Conservation (phyloP, 2,797 vertebrate species). For the Pseudomugil tenellus region DNA sequence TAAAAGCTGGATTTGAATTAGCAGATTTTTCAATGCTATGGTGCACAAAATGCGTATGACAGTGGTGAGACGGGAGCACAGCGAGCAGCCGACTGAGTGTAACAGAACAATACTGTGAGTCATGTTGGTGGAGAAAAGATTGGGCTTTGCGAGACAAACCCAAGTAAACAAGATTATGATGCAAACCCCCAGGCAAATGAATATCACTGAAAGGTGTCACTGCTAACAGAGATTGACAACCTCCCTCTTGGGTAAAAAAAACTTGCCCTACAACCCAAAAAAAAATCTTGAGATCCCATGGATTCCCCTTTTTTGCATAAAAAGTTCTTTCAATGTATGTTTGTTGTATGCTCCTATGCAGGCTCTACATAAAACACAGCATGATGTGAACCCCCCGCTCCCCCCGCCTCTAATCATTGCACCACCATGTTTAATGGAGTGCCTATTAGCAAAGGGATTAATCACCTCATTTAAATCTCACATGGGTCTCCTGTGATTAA, state of each 20-base stretch:
- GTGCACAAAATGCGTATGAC: slow-evolving; percentile 52
- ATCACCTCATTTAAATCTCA: slow-evolving; percentile 70
- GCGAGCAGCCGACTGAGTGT: slow-evolving; percentile 53
- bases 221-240: slow-evolving; percentile 76
- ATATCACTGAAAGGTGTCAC: slow-evolving; percentile 67
- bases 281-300: slow-evolving; percentile 12
- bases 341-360: slow-evolving; percentile 13
- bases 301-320: slow-evolving; percentile 11
- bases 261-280: slow-evolving; percentile 41
- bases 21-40: slow-evolving; percentile 46
- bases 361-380: slow-evolving; percentile 17
- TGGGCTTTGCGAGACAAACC: slow-evolving; percentile 60
- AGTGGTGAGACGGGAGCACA: slow-evolving; percentile 33
- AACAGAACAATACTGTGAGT: slow-evolving; percentile 72
- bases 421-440: slow-evolving; percentile 53
- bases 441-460: slow-evolving; percentile 71
- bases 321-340: slow-evolving; percentile 13
- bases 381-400: slow-evolving; percentile 26
- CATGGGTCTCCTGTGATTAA: slow-evolving; percentile 50
- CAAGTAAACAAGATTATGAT: slow-evolving; percentile 82
- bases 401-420: slow-evolving; percentile 52
- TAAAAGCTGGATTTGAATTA: slow-evolving; percentile 53
- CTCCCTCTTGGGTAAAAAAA: slow-evolving; percentile 50
- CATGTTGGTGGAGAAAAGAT: slow-evolving; percentile 75
- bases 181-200: slow-evolving; percentile 75